These are phyloP conservation scores for Myotis brandtii DNA, from an alignment of 2,113 vertebrate genomes.

Conservation along the genomic window DNA sequence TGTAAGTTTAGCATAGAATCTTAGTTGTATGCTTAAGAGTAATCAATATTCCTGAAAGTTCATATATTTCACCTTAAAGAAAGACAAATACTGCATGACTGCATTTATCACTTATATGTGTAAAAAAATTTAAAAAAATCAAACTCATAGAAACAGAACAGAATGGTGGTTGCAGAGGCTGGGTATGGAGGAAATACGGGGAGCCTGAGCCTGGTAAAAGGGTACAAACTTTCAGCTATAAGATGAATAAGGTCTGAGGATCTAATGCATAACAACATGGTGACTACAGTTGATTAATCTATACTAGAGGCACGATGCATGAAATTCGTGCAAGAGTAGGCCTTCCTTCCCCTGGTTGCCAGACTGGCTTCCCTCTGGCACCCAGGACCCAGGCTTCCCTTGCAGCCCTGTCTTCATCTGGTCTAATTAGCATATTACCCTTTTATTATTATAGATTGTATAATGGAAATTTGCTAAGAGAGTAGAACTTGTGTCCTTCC, in stretches of 20 bases:
- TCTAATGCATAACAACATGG: not conserved
- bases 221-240: not conserved
- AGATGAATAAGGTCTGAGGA: not conserved
- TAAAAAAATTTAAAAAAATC: not conserved
- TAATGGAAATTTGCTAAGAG: too few species aligned
- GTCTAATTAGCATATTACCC: too few species aligned
- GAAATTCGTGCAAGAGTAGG: too few species aligned
- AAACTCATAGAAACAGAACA: not conserved
- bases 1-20: slow-evolving; percentile 6
- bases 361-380: too few species aligned
- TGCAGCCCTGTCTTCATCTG: too few species aligned
- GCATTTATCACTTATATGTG: not conserved
- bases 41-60: not conserved
- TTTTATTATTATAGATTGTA: too few species aligned
- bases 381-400: too few species aligned
- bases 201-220: not conserved
- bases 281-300: not conserved
- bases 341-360: too few species aligned
- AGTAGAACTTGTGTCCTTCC: not conserved
- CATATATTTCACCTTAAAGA: not conserved
- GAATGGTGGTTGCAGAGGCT: not conserved
- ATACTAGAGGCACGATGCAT: too few species aligned
- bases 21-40: not conserved
- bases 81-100: not conserved
- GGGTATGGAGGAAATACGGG: not conserved